Evolutionary conservation across 2,888 invertebrate genomes (phyloP).

Genomic region (Cephus sareptanus): DNA sequence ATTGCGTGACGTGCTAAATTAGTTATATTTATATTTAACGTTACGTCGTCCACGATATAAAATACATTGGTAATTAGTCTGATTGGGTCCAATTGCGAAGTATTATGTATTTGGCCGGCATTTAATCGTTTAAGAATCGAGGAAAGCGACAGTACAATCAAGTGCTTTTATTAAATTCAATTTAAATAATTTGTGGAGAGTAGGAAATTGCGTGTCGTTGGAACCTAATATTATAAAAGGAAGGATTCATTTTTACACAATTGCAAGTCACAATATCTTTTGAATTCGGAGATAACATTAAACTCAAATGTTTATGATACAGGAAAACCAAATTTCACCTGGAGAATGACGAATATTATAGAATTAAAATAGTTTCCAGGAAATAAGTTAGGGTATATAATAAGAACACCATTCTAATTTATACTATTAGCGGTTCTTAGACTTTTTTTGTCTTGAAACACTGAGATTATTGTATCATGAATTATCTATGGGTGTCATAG

Average conservation of each 20-base stretch:
- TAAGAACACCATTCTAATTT: neutral
- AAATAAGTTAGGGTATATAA: neutral
- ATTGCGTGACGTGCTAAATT: neutral
- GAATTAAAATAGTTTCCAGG: neutral
- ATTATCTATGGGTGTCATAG: neutral
- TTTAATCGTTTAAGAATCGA: neutral
- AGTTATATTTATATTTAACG: neutral
- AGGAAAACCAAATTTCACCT: neutral
- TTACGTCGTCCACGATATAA: neutral
- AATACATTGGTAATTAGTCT: neutral
- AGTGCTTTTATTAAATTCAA: neutral
- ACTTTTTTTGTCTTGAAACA: neutral
- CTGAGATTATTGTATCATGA: neutral
- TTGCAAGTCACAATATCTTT: neutral
- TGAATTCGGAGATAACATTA: neutral
- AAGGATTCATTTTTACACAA: neutral
- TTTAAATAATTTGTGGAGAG: neutral
- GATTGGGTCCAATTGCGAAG: neutral
- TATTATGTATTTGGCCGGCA: neutral
- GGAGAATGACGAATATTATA: neutral
- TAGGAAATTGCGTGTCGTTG: neutral
- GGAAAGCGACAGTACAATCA: neutral
- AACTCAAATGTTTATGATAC: neutral
- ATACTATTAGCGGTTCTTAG: neutral
- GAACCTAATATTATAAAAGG: neutral